Evolutionary conservation across 2,797 vertebrate genomes (phyloP), one percentile per base, ranked within the genome.

Genomic region (Danio jaintianensis): DNA sequence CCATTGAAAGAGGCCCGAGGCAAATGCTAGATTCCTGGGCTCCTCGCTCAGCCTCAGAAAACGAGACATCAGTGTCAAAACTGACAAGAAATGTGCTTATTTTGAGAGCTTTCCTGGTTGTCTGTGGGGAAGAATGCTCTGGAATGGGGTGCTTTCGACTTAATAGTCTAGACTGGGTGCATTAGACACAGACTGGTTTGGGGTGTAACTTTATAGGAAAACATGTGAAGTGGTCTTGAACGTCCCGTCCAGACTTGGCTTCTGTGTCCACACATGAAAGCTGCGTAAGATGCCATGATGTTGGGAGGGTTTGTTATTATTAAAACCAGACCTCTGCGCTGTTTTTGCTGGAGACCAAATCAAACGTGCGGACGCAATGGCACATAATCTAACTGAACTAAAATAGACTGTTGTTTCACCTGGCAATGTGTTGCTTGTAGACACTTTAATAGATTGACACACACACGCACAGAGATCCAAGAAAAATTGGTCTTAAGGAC

Each of bases 121-220:
- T 85, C 84, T 83, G 62, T 59, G 72, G 69, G 62, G 78, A 70
- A 62, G 79, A 84, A 63, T 75, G 71, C 36, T 85, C 86, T 91
- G 90, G 91, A 87, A 91, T 92, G 89, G 86, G 83, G 87, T 29
- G 88, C 88, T 89, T 93, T 91, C 89, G 67, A 85, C 87, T 80
- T 91, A 93, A 93, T 90, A 85, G 89, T 86, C 89, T 88, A 91
- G 91, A 91, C 90, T 85, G 88, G 92, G 90, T 90, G 91, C 89
- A 88, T 90, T 90, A 88, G 88, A 88, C 87, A 89, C 84, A 85
- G 70, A 90, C 87, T 90, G 85, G 88, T 92, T 91, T 88, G 90
- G 90, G 90, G 88, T 91, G 91, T 91, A 93, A 94, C 92, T 90
- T 91, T 91, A 92, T 87, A 93, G 91, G 91, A 90, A 89, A 91